Evolutionary conservation across 2,888 invertebrate species (phyloP), one percentile per base, ranked within the genome.

Genomic region (Scaptomyza caliginosa): DNA sequence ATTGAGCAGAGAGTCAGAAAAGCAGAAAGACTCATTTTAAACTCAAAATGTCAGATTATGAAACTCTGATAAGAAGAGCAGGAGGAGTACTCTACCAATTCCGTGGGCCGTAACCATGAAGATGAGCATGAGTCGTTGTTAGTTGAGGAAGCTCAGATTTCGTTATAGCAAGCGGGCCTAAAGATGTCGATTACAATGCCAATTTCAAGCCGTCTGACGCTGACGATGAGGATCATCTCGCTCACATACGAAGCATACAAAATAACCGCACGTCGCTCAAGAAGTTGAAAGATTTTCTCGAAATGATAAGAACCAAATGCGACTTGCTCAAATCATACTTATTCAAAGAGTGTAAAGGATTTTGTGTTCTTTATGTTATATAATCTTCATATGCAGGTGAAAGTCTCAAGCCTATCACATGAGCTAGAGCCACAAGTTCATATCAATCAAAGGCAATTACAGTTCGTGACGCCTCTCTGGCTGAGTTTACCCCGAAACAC

Each of bases 1-100:
- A 74, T 66, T 57, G 78, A 66, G 39, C 59, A 19, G 19, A 19
- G 4, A 3, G 13, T 42, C 19, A 46, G 40, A 13, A 42, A 4
- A 43, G 46, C 23, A 10, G 4, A 32, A 67, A 51, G 74, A 67
- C 63, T 70, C 85, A 86, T 76, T 83, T 34, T 84, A 76, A 82
- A 85, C 82, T 68, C 70, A 58, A 84, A 87, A 85, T 78, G 83
- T 87, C 83, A 83, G 83, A 83, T 83, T 83, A 87, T 78, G 78
- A 57, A 81, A 74, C 60, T 68, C 43, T 76, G 83, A 84, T 84
- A 87, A 82, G 80, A 43, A 39, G 40, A 8, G 28, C 1, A 28
- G 28, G 21, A 23, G 30, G 16, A 32, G 55, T 23, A 10, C 40
- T 26, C 16, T 21, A 21, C 11, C 28, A 19, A 3, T 28, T 32